phyloP scores from a whole-genome alignment of 2,113 vertebrate genomes.

The Sylvilagus bachmani region DNA sequence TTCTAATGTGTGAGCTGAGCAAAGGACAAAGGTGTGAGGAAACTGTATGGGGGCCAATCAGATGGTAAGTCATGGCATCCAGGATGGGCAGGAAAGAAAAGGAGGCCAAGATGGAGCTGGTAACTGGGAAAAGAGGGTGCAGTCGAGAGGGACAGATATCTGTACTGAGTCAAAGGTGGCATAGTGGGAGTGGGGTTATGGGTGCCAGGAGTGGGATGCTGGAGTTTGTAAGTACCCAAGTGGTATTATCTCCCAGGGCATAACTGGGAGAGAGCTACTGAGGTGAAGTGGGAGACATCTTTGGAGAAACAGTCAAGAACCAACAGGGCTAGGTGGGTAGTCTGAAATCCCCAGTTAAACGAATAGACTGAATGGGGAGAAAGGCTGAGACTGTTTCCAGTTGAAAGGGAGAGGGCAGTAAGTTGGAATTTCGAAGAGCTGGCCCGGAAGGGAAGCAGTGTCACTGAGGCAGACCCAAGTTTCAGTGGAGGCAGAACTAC shows the following conservation, averaged over 20 bases:
- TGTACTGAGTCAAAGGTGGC: background rate
- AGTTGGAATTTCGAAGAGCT: background rate
- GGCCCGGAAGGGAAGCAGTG: background rate
- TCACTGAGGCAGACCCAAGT: background rate
- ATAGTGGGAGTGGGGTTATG: fast-evolving
- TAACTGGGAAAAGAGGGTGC: background rate
- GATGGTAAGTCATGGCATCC: background rate
- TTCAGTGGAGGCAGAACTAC: background rate
- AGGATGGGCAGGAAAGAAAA: background rate
- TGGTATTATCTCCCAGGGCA: background rate
- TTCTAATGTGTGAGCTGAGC: background rate
- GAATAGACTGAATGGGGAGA: background rate
- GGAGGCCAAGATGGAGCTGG: background rate
- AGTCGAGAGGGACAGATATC: background rate
- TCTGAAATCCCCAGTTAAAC: background rate
- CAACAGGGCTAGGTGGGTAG: background rate
- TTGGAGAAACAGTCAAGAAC: background rate
- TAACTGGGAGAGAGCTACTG: background rate
- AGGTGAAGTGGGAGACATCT: background rate
- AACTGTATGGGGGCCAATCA: background rate
- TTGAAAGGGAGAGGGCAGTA: background rate
- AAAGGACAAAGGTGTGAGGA: background rate
- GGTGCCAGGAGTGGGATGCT: background rate
- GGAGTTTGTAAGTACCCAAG: background rate
- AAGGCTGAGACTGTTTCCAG: background rate